Base-by-base conservation (phyloP, 2,113 vertebrate species). In the Neodontobutis hainanensis region DNA sequence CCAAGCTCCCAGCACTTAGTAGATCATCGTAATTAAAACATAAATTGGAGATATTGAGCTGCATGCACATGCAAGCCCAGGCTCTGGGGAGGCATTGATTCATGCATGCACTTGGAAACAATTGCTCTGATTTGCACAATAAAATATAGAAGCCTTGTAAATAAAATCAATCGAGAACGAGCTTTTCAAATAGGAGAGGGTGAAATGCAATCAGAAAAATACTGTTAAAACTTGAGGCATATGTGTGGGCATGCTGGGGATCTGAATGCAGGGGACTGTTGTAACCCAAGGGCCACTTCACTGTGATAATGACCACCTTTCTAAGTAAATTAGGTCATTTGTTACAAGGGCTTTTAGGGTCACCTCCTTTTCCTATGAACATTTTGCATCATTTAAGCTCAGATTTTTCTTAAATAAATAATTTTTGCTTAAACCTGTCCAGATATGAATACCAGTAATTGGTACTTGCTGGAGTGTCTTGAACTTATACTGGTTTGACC, bases 11-110 rank as follows among this genome's bases (percentile, higher is more conserved):
- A 66, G 68, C 78, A 73, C 75, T 84, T 85, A 85, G 84, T 83
- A 85, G 85, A 88, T 90, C 78, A 84, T 84, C 71, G 9, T 89
- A 87, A 91, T 92, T 90, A 91, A 90, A 90, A 81, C 88, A 87
- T 86, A 91, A 90, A 91, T 89, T 84, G 84, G 69, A 82, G 67
- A 66, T 78, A 88, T 87, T 80, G 89, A 91, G 77, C 77, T 16
- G 68, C 68, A 50, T 59, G 64, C 65, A 65, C 76, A 66, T 34
- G 8, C 65, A 50, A 9, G 72, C n/a, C 8, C 48, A 11, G 53
- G 47, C 69, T 65, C 60, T 35, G 61, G 65, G 74, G 55, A 75
- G 52, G 45, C 75, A 90, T 86, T 85, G 87, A 90, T 91, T 90
- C 80, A 82, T 73, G 64, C 56, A 63, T 78, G 81, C 78, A 83